Base-by-base conservation (phyloP, 2,113 vertebrate genomes). In the Entomyzon cyanotis region DNA sequence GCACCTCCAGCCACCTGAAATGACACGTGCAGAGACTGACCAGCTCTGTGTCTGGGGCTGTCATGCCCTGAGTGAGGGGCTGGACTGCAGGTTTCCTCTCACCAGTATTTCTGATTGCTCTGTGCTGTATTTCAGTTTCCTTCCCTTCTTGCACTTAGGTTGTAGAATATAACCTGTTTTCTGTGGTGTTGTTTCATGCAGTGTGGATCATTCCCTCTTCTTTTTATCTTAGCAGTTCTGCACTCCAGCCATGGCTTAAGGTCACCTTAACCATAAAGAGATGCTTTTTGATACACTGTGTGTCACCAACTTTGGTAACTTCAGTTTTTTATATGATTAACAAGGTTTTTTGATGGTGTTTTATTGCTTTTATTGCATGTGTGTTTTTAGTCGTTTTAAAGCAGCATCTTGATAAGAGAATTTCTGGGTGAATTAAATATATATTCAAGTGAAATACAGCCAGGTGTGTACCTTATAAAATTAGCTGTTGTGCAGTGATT, bases 21-120 rank as follows among this genome's bases (percentile, higher is more conserved):
- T 44, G 47, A 7, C 37, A 8, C 2, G 1, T 7, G 35, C 18
- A 5, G 35, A 35, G 41, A 2, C 14, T 35, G 67, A 35, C 9
- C 46, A 5, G 35, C 60, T 39, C 55, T 74, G 30, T 55, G 63
- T 23, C 64, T 87, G 65, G 53, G 55, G 2, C 27, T 52, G 50
- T 20, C 55, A 14, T 69, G 59, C 18, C 37, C 16, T 12, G 35
- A 4, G 7, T 5, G 28, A 75, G 19, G 27, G 31, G 31, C 39
- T 55, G 62, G 11, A 12, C 52, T 37, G 4, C 23, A 55, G 30
- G 8, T 39, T 84, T 56, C 50, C 73, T 50, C 81, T 64, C 53
- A 22, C 39, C 14, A 2, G 0, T 39, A 5, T 19, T 63, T 55
- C 53, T 59, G 14, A 6, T 22, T n/a, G 27, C 44, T 42, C 2